phyloP scores from a whole-genome alignment of 1,140 invertebrate genomes.

The Listronotus oregonensis region DNA sequence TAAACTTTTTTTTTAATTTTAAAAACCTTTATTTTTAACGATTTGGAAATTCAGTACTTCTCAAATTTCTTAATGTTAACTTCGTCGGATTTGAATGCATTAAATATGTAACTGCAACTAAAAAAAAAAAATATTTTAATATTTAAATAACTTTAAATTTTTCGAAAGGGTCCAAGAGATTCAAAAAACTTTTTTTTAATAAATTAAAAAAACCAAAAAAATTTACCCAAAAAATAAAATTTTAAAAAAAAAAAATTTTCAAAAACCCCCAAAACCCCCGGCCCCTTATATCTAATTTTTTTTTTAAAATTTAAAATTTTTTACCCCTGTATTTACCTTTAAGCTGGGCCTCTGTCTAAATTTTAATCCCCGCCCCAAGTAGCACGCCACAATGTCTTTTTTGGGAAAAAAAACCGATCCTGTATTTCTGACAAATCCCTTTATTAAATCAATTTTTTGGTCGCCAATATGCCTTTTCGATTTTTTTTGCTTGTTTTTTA shows the following conservation, averaged over 20 bases:
- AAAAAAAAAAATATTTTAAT: conserved; percentile 25
- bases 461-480: conserved; percentile 30
- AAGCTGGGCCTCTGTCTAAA: conserved; percentile 45
- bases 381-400: conserved; percentile 44
- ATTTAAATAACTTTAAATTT: too few species aligned
- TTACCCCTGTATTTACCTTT: conserved; percentile 45
- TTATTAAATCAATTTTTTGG: conserved; percentile 40
- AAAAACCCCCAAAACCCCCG: too few species aligned
- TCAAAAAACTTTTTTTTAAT: too few species aligned
- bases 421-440: conserved; percentile 47
- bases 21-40: too few species aligned
- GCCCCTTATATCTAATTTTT: too few species aligned
- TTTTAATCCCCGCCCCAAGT: conserved; percentile 47
- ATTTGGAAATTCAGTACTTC: conserved; percentile 41
- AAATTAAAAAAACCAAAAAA: too few species aligned
- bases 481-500: conserved; percentile 40
- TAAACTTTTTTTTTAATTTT: too few species aligned
- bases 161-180: too few species aligned
- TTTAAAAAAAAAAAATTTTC: too few species aligned
- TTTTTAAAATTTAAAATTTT: too few species aligned
- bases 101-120: conserved; percentile 49
- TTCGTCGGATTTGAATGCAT: conserved; percentile 40
- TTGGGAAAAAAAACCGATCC: conserved; percentile 45
- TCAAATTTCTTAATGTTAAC: conserved; percentile 46
- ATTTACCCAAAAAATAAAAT: too few species aligned